phyloP scores from a whole-genome alignment of 2,797 vertebrate species.

The Phoebastria nigripes region DNA sequence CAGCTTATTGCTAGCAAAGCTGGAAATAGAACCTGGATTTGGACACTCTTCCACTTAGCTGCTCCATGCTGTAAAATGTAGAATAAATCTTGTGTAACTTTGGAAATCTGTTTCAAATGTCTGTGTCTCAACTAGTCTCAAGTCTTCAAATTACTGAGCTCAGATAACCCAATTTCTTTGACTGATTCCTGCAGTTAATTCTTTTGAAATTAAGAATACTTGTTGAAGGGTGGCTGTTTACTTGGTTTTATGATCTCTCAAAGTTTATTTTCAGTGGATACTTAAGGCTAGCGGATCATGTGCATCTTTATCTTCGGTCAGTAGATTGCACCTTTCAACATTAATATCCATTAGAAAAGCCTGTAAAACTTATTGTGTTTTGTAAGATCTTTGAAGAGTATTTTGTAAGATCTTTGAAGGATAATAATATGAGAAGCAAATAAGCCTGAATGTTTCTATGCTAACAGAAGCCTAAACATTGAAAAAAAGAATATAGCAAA shows the following conservation, averaged over 20 bases:
- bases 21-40: background rate
- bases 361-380: background rate
- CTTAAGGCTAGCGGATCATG: background rate
- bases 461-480: background rate
- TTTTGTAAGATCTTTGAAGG: background rate
- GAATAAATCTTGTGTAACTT: background rate
- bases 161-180: background rate
- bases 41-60: background rate
- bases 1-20: background rate
- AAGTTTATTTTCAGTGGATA: background rate
- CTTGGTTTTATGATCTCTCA: background rate
- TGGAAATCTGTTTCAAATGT: background rate
- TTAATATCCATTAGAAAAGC: background rate
- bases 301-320: background rate
- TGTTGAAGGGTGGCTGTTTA: background rate
- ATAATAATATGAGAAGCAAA: background rate
- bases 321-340: background rate
- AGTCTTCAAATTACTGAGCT: background rate
- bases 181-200: background rate
- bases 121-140: background rate
- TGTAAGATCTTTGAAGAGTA: background rate
- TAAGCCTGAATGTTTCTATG: background rate
- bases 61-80: background rate
- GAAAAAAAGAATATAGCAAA: background rate
- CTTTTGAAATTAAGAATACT: background rate